phyloP scores from a whole-genome alignment of 2,113 vertebrate species.

The Oreochromis tanganicae region DNA sequence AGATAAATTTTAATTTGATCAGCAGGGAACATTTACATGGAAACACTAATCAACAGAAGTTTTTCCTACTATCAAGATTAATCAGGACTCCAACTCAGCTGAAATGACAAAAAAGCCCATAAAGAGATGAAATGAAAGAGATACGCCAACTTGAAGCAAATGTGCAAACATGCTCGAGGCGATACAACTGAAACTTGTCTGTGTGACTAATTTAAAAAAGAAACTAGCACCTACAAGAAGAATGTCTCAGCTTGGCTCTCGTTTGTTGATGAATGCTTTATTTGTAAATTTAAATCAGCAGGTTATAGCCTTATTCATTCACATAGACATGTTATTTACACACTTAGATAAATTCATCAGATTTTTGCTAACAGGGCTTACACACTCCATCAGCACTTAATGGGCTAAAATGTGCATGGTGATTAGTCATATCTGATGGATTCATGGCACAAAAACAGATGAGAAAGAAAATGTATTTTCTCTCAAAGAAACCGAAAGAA shows the following conservation, averaged over 20 bases:
- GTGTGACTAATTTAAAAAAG: background rate
- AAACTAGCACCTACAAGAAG: background rate
- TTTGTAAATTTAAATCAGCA: background rate
- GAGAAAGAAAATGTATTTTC: accelerated
- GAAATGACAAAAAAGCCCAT: conserved; percentile 12
- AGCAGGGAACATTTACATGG: conserved; percentile 22
- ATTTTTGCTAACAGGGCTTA: background rate
- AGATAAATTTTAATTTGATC: conserved; percentile 57
- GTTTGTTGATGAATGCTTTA: background rate
- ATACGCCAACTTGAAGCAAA: background rate
- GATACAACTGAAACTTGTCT: background rate
- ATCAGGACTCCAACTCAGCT: conserved; percentile 41
- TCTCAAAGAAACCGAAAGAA: accelerated
- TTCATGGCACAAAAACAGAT: background rate
- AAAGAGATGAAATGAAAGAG: conserved; percentile 33
- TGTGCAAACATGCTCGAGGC: background rate
- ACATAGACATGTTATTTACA: background rate
- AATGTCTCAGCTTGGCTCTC: background rate
- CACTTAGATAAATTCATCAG: background rate
- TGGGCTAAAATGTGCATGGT: background rate
- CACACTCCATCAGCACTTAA: background rate
- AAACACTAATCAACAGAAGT: conserved; percentile 53
- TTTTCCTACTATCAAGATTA: conserved; percentile 41
- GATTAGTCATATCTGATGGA: background rate
- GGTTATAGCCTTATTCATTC: background rate